Percentiles rank a stretch among this genome's conserved stretches.
Evolutionary conservation across 2,113 vertebrate genomes (phyloP).

Genomic region (Anguilla japonica): DNA sequence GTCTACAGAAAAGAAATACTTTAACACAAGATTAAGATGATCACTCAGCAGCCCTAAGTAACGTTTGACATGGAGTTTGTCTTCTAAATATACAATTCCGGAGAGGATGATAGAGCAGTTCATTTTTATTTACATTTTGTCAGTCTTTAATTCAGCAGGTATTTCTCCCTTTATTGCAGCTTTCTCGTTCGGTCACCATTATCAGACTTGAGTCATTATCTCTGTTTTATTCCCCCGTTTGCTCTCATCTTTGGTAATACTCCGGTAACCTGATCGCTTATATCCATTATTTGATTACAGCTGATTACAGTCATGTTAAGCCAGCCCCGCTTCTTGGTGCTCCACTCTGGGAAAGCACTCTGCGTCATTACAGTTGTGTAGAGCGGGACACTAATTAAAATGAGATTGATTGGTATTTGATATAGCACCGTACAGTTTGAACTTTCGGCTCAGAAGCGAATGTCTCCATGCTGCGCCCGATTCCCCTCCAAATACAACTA

Average conservation of each 20-base stretch:
- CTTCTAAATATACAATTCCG: too few relatives aligned
- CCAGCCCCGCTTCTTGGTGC: neutral
- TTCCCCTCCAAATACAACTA: neutral
- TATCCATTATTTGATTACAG: neutral
- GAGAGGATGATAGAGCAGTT: too few relatives aligned
- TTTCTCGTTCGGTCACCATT: neutral
- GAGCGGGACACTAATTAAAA: conserved; percentile 6
- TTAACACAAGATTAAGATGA: too few relatives aligned
- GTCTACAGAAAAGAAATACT: too few relatives aligned
- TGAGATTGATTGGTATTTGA: conserved; percentile 1
- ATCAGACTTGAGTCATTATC: neutral
- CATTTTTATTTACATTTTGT: too few relatives aligned
- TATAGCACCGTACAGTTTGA: neutral
- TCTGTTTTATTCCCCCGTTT: neutral
- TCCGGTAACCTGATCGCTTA: neutral
- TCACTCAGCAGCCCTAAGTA: too few relatives aligned
- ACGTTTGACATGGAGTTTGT: too few relatives aligned
- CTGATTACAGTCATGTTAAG: neutral
- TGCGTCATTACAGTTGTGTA: neutral
- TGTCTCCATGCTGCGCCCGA: neutral
- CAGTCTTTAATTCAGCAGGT: too few relatives aligned
- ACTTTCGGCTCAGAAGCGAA: neutral
- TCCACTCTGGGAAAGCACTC: neutral
- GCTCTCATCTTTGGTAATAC: neutral
- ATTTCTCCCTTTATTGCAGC: neutral